Evolutionary conservation across 1,140 invertebrate genomes (phyloP).

Genomic region (Ceratina japonica): DNA sequence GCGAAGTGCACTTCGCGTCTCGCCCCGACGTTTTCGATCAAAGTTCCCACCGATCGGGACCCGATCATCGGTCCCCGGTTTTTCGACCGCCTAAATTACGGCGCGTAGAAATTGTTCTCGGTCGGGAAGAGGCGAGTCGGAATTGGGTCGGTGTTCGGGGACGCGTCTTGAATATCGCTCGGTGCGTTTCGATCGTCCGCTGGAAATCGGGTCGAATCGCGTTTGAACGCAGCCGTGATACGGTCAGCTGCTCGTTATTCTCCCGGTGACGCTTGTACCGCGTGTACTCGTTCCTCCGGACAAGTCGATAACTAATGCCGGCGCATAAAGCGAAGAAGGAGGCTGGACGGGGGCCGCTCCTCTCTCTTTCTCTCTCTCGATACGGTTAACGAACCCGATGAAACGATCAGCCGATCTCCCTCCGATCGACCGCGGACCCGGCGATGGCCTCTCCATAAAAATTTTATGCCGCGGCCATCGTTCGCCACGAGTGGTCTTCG

Average conservation of each 20-base stretch:
- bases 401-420: background rate
- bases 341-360: background rate
- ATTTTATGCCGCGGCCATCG: background rate
- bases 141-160: too few relatives aligned
- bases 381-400: conserved; percentile 11
- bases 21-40: conserved; percentile 12
- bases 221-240: background rate
- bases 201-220: background rate
- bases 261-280: background rate
- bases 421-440: background rate
- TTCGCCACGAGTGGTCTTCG: background rate
- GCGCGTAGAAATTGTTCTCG: too few relatives aligned
- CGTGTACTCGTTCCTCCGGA: background rate
- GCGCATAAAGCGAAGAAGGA: conserved; percentile 16
- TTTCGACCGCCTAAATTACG: too few relatives aligned
- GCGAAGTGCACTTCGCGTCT: conserved; percentile 37
- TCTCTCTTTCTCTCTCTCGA: background rate
- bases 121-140: too few relatives aligned
- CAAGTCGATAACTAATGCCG: conserved; percentile 1
- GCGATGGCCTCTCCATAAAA: background rate
- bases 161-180: background rate
- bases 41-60: background rate
- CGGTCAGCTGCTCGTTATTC: conserved; percentile 16
- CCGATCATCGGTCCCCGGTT: too few relatives aligned
- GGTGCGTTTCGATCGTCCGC: background rate